These are phyloP conservation scores for Rhyzopertha dominica DNA, from an alignment of 1,140 invertebrate genomes.

Conservation along the genomic window DNA sequence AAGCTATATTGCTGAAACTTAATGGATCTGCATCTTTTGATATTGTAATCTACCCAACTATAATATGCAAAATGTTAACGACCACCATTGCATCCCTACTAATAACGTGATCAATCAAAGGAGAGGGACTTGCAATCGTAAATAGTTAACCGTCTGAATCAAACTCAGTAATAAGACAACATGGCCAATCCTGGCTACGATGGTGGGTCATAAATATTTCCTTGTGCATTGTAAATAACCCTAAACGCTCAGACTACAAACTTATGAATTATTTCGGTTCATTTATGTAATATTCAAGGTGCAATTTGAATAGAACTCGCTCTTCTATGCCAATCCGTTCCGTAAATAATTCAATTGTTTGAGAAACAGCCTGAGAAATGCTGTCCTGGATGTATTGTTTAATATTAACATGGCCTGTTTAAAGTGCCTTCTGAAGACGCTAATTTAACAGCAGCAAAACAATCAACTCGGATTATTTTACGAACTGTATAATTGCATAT, in stretches of 20 bases:
- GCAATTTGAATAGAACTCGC: conserved; percentile 47
- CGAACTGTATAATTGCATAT: background rate
- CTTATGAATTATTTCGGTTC: conserved; percentile 47
- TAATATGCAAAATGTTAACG: too few relatives aligned
- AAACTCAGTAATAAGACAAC: conserved; percentile 41
- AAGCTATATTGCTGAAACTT: too few relatives aligned
- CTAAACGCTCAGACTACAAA: conserved; percentile 48
- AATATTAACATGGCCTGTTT: conserved; percentile 43
- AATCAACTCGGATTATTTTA: background rate
- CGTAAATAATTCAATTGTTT: conserved; percentile 48
- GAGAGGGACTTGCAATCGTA: too few relatives aligned
- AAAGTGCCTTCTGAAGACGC: conserved; percentile 33
- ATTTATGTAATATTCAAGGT: conserved; percentile 47
- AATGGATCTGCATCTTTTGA: too few relatives aligned
- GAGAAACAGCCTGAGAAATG: conserved; percentile 42
- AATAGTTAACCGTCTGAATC: too few relatives aligned
- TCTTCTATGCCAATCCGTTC: conserved; percentile 47
- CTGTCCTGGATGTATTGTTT: conserved; percentile 39
- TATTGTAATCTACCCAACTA: too few relatives aligned
- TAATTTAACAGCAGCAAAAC: conserved; percentile 33
- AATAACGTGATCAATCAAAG: too few relatives aligned
- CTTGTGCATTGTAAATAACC: conserved; percentile 47
- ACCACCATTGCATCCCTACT: too few relatives aligned
- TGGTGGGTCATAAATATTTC: conserved; percentile 45
- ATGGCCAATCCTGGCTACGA: conserved; percentile 32